phyloP scores from a whole-genome alignment of 2,888 invertebrate genomes.

The Lithophane ornitopus region DNA sequence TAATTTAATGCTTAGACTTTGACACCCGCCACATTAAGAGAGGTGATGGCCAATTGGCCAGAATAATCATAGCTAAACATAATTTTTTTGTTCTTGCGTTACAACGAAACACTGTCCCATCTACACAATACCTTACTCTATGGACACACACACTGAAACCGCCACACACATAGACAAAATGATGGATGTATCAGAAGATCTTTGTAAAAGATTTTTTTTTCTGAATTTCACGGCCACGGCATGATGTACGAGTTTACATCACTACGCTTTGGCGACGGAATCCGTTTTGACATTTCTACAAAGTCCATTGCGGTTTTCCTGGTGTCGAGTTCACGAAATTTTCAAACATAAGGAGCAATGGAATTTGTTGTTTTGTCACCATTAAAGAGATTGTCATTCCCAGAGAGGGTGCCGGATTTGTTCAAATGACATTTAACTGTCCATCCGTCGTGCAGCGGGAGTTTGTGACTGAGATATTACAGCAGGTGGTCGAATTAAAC shows the following conservation, averaged over 20 bases:
- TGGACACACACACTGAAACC: neutral
- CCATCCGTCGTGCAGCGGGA: constrained; percentile 40
- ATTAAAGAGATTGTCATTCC: neutral
- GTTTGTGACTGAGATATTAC: constrained; percentile 22
- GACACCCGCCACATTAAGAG: neutral
- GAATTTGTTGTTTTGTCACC: neutral
- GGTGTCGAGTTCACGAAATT: accelerated
- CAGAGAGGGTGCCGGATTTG: constrained; percentile 2
- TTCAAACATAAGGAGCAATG: neutral
- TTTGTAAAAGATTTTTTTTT: constrained; percentile 30
- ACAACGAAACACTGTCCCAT: constrained; percentile 10
- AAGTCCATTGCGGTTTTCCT: constrained; percentile 7
- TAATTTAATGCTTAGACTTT: neutral
- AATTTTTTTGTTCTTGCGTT: neutral
- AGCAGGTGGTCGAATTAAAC: constrained; percentile 39
- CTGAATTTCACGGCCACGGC: constrained; percentile 49
- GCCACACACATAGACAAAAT: constrained; percentile 39
- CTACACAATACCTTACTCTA: constrained; percentile 28
- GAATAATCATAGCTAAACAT: neutral
- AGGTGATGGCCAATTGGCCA: neutral
- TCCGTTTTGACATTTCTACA: constrained; percentile 11
- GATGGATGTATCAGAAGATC: constrained; percentile 35
- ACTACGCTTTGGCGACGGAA: constrained; percentile 6
- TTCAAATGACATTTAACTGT: constrained; percentile 25
- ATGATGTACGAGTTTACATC: constrained; percentile 28